A percentile compares a stretch with the other conserved stretches of the same genome.
Evolutionary conservation across 2,797 vertebrate species (phyloP).

Genomic region (Triplophysa bombifrons): DNA sequence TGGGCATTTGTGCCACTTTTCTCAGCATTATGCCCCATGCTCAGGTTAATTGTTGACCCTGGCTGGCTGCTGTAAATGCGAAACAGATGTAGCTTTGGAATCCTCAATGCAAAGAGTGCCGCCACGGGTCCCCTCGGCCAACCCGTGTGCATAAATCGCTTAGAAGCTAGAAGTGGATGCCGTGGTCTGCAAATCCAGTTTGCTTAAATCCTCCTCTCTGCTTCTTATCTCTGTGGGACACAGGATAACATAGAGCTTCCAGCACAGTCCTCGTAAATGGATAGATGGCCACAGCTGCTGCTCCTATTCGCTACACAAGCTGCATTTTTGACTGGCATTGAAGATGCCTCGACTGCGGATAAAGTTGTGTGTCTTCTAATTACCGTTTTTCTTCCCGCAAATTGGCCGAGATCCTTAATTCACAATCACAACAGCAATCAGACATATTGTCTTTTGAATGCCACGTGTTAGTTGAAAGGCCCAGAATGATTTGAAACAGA

Average conservation of each 20-base stretch:
- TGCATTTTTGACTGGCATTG: slow-evolving; percentile 26
- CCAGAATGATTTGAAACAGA: slow-evolving; percentile 3
- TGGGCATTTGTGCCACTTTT: background rate
- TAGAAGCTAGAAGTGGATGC: slow-evolving; percentile 34
- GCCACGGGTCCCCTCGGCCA: background rate
- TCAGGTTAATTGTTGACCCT: background rate
- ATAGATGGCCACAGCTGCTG: slow-evolving; percentile 37
- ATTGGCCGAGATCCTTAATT: background rate
- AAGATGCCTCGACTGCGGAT: slow-evolving; percentile 22
- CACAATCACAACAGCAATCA: slow-evolving; percentile 47
- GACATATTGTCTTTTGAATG: slow-evolving; percentile 28
- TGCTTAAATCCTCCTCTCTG: slow-evolving; percentile 15
- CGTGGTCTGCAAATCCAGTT: slow-evolving; percentile 23
- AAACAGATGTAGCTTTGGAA: slow-evolving; percentile 20
- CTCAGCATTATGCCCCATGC: background rate
- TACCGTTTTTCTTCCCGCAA: slow-evolving; percentile 9
- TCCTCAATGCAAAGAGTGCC: background rate
- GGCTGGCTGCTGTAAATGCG: slow-evolving; percentile 1
- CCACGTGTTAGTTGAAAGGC: background rate
- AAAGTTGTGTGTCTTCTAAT: slow-evolving; percentile 34
- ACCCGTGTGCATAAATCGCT: slow-evolving; percentile 33
- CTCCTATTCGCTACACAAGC: slow-evolving; percentile 21
- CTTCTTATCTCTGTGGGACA: slow-evolving; percentile 45
- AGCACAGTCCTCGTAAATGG: slow-evolving; percentile 22
- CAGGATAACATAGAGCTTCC: slow-evolving; percentile 42